Conservation (phyloP, 2,888 invertebrate species). For the Alcis repandata region DNA sequence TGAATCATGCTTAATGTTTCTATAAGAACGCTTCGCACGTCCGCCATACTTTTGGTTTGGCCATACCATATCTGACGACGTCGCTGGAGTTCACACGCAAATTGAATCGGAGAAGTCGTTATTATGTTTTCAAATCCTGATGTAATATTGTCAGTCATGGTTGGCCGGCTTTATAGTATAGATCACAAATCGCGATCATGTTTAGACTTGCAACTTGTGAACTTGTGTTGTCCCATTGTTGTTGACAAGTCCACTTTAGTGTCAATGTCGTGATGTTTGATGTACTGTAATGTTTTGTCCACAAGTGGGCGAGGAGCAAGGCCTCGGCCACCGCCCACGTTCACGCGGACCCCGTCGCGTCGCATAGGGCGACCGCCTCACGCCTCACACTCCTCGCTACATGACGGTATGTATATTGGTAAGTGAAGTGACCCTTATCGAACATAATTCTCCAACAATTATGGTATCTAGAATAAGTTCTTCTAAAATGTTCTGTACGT, state of each 20-base stretch:
- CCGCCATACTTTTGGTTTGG: slow-evolving; percentile 44
- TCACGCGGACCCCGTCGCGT: slow-evolving; percentile 92
- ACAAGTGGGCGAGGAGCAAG: slow-evolving; percentile 88
- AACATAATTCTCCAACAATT: background rate
- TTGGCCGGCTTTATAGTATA: slow-evolving; percentile 12
- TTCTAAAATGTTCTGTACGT: slow-evolving; percentile 36
- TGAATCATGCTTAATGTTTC: slow-evolving; percentile 43
- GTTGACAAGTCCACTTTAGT: slow-evolving; percentile 1
- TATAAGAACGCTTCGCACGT: slow-evolving; percentile 42
- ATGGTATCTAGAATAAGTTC: background rate
- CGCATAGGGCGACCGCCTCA: slow-evolving; percentile 89
- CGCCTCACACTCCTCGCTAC: slow-evolving; percentile 72
- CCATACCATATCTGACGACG: slow-evolving; percentile 40
- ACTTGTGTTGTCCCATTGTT: background rate
- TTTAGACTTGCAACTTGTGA: background rate
- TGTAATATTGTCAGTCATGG: slow-evolving; percentile 21
- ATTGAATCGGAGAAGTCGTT: slow-evolving; percentile 30
- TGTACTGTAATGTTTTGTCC: slow-evolving; percentile 28
- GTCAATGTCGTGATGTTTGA: slow-evolving; percentile 4
- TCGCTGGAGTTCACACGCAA: slow-evolving; percentile 37
- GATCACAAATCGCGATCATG: background rate
- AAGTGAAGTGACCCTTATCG: slow-evolving; percentile 13
- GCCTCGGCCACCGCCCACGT: slow-evolving; percentile 89
- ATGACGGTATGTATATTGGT: slow-evolving; percentile 69
- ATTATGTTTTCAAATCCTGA: slow-evolving; percentile 8